phyloP scores from a whole-genome alignment of 2,888 invertebrate species.

The Scaeva pyrastri region DNA sequence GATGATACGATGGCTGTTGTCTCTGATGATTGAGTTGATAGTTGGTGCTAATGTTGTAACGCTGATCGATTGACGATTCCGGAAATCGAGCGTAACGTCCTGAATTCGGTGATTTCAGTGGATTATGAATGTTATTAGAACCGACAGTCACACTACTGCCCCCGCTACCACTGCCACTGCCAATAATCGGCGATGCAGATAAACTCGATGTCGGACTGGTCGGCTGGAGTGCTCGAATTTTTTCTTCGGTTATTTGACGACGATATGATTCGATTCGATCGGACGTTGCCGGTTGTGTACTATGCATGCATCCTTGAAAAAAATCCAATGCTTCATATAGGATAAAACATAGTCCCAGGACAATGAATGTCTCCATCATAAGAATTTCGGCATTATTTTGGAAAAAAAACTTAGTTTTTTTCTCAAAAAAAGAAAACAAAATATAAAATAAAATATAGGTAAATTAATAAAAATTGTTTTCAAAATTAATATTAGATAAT shows the following conservation, averaged over 20 bases:
- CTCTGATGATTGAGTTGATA: conserved; percentile 30
- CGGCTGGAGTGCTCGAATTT: conserved; percentile 72
- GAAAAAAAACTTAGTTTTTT: conserved; percentile 16
- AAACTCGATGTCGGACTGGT: conserved; percentile 81
- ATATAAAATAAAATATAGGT: neutral
- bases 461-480: neutral
- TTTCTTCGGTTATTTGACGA: conserved; percentile 82
- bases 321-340: conserved; percentile 88
- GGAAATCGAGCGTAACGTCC: conserved; percentile 77
- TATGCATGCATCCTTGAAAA: conserved; percentile 85
- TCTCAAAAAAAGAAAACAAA: neutral
- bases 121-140: conserved; percentile 77
- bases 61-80: conserved; percentile 57
- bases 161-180: conserved; percentile 75
- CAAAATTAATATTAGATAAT: neutral
- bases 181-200: conserved; percentile 82
- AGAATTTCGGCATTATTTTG: conserved; percentile 77
- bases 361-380: conserved; percentile 88
- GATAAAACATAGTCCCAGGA: conserved; percentile 88
- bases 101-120: conserved; percentile 78
- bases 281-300: conserved; percentile 81
- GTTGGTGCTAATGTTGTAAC: conserved; percentile 46
- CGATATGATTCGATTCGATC: conserved; percentile 83
- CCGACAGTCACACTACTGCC: conserved; percentile 77
- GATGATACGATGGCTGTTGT: conserved; percentile 26